Evolutionary conservation across 2,888 invertebrate genomes (phyloP).

Genomic region (Gymnosoma rotundatum): DNA sequence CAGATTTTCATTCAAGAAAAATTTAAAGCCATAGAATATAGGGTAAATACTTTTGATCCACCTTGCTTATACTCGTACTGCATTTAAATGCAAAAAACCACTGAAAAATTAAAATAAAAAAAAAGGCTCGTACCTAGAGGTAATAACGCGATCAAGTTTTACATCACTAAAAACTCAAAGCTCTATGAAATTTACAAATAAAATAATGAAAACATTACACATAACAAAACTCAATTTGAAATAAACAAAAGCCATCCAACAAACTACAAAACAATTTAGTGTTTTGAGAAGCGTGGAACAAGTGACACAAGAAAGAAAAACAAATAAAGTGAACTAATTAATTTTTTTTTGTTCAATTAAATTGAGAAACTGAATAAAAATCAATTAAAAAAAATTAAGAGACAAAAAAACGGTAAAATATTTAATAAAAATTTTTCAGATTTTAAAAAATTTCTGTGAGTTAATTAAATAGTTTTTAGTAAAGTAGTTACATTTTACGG

Average conservation of each 20-base stretch:
- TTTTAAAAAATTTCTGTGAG: background rate
- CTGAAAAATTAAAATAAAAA: background rate
- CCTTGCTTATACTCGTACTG: too few species aligned
- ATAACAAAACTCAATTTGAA: slow-evolving; percentile 12
- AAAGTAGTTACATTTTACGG: background rate
- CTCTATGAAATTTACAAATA: background rate
- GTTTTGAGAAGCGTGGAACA: slow-evolving; percentile 75
- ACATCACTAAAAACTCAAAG: slow-evolving; percentile 30
- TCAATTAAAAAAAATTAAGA: background rate
- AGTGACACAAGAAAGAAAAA: slow-evolving; percentile 68
- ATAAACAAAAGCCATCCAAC: slow-evolving; percentile 37
- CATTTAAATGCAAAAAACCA: background rate
- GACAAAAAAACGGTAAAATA: slow-evolving; percentile 3
- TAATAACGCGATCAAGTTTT: background rate
- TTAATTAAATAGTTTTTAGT: background rate
- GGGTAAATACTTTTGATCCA: too few species aligned
- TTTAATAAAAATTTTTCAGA: background rate
- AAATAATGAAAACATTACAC: background rate
- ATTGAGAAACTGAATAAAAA: background rate
- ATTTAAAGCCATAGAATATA: too few species aligned
- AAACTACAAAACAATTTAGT: slow-evolving; percentile 73
- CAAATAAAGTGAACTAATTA: slow-evolving; percentile 50
- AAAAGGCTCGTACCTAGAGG: too few species aligned
- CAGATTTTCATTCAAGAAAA: too few species aligned
- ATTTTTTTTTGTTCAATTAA: background rate